Evolutionary conservation across 2,888 invertebrate species (phyloP), one percentile per base, ranked within the genome.

Genomic region (Ypsolopha sequella): DNA sequence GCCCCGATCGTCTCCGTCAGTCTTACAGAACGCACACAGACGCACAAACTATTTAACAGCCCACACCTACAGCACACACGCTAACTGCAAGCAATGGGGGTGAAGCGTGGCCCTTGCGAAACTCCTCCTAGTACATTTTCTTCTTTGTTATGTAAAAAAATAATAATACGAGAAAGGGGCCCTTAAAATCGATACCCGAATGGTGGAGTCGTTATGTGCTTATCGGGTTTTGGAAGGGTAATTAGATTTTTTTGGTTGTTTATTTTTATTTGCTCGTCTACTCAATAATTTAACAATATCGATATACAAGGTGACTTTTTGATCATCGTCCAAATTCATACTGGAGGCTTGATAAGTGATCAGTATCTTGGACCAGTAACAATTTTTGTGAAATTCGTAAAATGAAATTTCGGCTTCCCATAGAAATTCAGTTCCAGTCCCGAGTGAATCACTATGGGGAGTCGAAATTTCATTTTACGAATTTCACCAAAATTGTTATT

Each of bases 61-160:
- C 66, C 65, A 63, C 55, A 47, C 59, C 53, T 53, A 52, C 49
- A 38, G 55, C 70, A 68, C 67, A 64, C 71, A 57, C 61, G 60
- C 63, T 62, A 60, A 53, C 50, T 57, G 24, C 38, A 39, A 48
- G 60, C 53, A 53, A 61, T 64, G 73, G 76, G 80, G 79, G 73
- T 68, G 74, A 77, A 68, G 24, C 24, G 24, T 24, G 65, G 65
- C 75, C 80, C 80, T 80, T 76, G 73, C 72, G 76, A 66, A 80
- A 77, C 82, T 82, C 84, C 85, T 79, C 85, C 84, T 85, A 76
- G 43, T 80, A 80, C 75, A 74, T 80, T 84, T 85, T 84, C 75
- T 76, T 76, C 82, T 82, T 86, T 84, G 84, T 85, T 85, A 84
- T 84, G 84, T 84, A 84, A 81, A 84, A 82, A 81, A 84, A 79